Evolutionary conservation across 2,113 vertebrate genomes (phyloP), one percentile per base, ranked within the genome.

Genomic region (Tiliqua scincoides): DNA sequence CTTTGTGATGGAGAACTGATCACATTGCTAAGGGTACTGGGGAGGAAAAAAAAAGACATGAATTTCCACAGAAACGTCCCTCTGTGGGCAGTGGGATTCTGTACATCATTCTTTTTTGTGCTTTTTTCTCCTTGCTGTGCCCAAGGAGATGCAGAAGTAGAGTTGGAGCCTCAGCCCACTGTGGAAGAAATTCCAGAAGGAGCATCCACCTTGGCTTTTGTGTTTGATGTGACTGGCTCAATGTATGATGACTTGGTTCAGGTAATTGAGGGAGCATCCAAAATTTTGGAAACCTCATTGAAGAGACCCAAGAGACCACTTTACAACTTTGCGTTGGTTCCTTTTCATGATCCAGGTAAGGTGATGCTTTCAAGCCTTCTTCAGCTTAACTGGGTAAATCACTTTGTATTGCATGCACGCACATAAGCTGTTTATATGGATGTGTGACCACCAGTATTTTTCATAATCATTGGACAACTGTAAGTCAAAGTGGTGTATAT

Each of bases 181-280:
- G 84, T 85, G 3, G 94, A 97, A 88, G 96, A 95, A 20, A 96
- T 98, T 88, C 98, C 98, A 2, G 98, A 99, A 92, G 99, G 98
- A 61, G 98, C 99, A 68, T 99, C 99, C 85, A 99, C 99, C 70
- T 94, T 99, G 93, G 97, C 98, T 0, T 99, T 99, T 93, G 99
- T 99, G n/a, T 99, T 99, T 82, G 99, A 99, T 90, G 98, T 99
- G 59, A 99, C 99, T 65, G 99, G 99, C 30, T 99, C 99, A 94
- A 99, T 99, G 99, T 99, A 99, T 82, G 99, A 99, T 84, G 99
- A 99, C 89, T 92, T 99, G 90, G 98, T 99, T 84, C 99, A 99
- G 94, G 99, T 99, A 10, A 99, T 99, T 79, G 98, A 99, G 89
- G 99, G 99, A 6, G 99, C 99, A 4, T 99, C 99, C 86, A 99